Conservation (phyloP, 2,888 invertebrate genomes). For the Melinaea marsaeus region DNA sequence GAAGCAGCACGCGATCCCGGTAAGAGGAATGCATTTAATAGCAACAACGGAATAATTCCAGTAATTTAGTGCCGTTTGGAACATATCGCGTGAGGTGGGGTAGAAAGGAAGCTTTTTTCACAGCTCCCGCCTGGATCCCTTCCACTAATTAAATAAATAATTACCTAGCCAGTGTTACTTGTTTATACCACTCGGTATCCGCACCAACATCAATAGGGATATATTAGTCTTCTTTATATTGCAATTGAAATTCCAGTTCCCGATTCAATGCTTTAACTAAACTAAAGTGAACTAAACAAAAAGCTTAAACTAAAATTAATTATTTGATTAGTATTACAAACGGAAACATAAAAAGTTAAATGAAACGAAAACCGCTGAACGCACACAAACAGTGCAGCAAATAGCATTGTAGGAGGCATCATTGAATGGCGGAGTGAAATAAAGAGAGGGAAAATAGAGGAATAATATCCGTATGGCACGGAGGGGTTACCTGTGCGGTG, state of each 20-base stretch:
- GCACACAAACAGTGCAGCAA: slow-evolving; percentile 8
- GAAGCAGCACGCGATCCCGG: slow-evolving; percentile 63
- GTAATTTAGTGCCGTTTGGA: slow-evolving; percentile 63
- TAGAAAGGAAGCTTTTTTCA: slow-evolving; percentile 36
- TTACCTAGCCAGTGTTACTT: background rate
- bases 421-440: slow-evolving; percentile 27
- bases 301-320: background rate
- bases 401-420: slow-evolving; percentile 19
- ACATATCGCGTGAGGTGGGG: slow-evolving; percentile 53
- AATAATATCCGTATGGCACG: slow-evolving; percentile 39
- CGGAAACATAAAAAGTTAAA: slow-evolving; percentile 2
- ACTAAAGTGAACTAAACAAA: background rate
- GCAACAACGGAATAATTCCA: slow-evolving; percentile 64
- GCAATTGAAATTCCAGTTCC: background rate
- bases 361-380: slow-evolving; percentile 10
- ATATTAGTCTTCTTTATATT: too few relatives aligned
- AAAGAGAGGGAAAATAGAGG: slow-evolving; percentile 38
- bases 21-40: slow-evolving; percentile 69
- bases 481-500: slow-evolving; percentile 33
- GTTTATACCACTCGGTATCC: too few relatives aligned
- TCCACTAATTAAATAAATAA: slow-evolving; percentile 9
- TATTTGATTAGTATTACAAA: background rate
- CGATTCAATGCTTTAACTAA: background rate
- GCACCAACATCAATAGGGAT: too few relatives aligned
- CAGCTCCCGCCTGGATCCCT: slow-evolving; percentile 18